These are phyloP conservation scores for Neuroscelio doddi DNA, from an alignment of 2,888 invertebrate genomes.

Conservation along the genomic window DNA sequence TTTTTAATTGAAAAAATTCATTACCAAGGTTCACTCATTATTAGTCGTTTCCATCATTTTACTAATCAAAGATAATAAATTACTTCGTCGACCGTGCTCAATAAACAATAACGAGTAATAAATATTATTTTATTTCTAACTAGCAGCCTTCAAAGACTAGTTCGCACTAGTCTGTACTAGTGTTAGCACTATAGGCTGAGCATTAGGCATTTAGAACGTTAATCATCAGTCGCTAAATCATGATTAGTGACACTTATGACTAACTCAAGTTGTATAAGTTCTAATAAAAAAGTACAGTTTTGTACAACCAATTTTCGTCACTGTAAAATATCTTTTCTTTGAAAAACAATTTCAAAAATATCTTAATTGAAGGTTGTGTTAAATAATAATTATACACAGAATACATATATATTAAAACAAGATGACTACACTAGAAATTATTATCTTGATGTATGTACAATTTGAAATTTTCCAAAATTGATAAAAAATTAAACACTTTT, in stretches of 20 bases:
- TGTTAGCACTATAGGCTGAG: conserved; percentile 66
- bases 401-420: background rate
- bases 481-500: background rate
- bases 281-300: background rate
- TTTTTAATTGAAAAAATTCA: conserved; percentile 13
- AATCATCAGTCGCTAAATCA: conserved; percentile 17
- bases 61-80: conserved; percentile 35
- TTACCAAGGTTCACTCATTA: conserved; percentile 20
- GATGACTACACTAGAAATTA: conserved; percentile 4
- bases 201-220: conserved; percentile 56
- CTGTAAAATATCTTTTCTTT: too few relatives aligned
- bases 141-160: conserved; percentile 69
- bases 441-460: conserved; percentile 3
- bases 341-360: too few relatives aligned
- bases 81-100: conserved; percentile 50
- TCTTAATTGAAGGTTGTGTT: too few relatives aligned
- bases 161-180: conserved; percentile 65
- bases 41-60: conserved; percentile 15
- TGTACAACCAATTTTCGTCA: too few relatives aligned
- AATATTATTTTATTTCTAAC: conserved; percentile 62
- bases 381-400: too few relatives aligned
- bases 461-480: conserved; percentile 1
- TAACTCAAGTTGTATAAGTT: background rate
- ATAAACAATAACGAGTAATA: conserved; percentile 55
- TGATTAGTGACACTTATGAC: conserved; percentile 19